Evolutionary conservation across 2,888 invertebrate genomes (phyloP).

Genomic region (Bugulina stolonifera): DNA sequence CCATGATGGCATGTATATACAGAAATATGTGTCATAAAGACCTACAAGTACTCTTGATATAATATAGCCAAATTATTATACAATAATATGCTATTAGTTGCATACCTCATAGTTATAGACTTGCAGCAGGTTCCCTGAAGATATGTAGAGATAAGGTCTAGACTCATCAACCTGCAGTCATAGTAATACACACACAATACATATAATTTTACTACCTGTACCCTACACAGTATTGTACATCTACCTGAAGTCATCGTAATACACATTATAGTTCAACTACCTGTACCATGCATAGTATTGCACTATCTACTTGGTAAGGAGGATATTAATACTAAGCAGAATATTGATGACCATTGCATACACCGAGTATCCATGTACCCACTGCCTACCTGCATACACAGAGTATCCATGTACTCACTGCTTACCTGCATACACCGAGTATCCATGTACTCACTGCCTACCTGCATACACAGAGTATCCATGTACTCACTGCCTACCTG

Average conservation of each 20-base stretch:
- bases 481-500: background rate
- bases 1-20: too few species aligned
- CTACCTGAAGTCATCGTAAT: too few species aligned
- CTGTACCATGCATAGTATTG: too few species aligned
- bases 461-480: background rate
- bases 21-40: too few species aligned
- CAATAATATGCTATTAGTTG: too few species aligned
- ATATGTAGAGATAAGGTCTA: constrained; percentile 5
- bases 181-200: background rate
- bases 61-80: too few species aligned
- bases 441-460: background rate
- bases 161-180: constrained; percentile 1
- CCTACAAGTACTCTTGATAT: too few species aligned
- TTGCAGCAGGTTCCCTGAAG: background rate
- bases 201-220: background rate
- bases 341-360: too few species aligned
- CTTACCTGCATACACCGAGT: background rate
- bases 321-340: too few species aligned
- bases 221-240: background rate
- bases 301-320: too few species aligned
- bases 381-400: background rate
- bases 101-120: constrained; percentile 22
- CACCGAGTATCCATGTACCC: background rate
- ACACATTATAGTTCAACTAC: too few species aligned
- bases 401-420: background rate